Percentiles rank a stretch among this genome's conserved stretches.
Conservation (phyloP, 1,140 invertebrate genomes). For the Plectrocnemia conspersa region DNA sequence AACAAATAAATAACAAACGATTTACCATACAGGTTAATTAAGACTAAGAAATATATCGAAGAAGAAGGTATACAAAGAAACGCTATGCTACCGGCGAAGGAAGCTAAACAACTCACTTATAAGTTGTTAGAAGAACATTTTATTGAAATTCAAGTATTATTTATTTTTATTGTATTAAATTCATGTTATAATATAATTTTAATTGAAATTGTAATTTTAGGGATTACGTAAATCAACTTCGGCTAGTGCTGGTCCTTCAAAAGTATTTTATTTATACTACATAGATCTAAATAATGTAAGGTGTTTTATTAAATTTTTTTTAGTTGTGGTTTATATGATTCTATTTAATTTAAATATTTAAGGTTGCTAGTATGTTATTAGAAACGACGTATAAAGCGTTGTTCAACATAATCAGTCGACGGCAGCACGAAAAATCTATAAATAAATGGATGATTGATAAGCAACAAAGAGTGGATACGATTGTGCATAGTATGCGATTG, state of each 20-base stretch:
- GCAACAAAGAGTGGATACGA: conserved; percentile 73
- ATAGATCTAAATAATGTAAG: conserved; percentile 63
- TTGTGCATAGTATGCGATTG: conserved; percentile 69
- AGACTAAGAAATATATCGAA: conserved; percentile 73
- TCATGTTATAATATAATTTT: neutral
- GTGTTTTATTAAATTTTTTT: conserved; percentile 2
- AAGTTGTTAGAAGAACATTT: conserved; percentile 78
- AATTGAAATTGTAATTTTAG: conserved; percentile 37
- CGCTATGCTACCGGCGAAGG: conserved; percentile 84
- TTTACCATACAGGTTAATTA: conserved; percentile 59
- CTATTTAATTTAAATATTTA: neutral
- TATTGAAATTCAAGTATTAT: conserved; percentile 61
- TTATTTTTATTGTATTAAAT: neutral
- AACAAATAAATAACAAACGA: neutral
- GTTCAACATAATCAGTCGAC: conserved; percentile 63
- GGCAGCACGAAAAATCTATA: conserved; percentile 56
- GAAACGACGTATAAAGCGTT: conserved; percentile 74
- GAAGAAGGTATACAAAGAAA: conserved; percentile 83
- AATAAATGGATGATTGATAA: conserved; percentile 80
- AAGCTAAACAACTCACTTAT: conserved; percentile 80
- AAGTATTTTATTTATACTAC: conserved; percentile 71
- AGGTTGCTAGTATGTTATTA: conserved; percentile 67
- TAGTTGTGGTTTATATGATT: neutral
- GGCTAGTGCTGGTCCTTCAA: conserved; percentile 52
- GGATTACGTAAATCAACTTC: conserved; percentile 60